These are phyloP conservation scores for Amphiprion clarkii DNA, from an alignment of 2,797 vertebrate genomes.

Conservation along the genomic window DNA sequence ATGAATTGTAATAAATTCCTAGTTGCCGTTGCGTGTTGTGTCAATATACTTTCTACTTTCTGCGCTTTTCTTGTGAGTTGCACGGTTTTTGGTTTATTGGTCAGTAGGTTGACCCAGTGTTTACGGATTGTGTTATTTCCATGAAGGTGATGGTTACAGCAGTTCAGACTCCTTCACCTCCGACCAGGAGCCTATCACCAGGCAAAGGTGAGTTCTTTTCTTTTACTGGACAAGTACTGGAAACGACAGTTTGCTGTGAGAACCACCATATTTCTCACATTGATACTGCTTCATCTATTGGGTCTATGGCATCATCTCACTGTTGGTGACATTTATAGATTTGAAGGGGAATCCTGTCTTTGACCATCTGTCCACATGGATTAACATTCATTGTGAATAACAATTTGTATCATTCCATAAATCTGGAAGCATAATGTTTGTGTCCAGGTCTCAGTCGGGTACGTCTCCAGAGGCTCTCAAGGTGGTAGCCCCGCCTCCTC, in stretches of 20 bases:
- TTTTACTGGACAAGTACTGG: neutral
- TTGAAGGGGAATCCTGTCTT: no score
- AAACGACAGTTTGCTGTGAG: no score
- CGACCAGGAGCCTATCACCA: constrained; percentile 94
- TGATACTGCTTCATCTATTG: no score
- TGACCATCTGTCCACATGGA: neutral
- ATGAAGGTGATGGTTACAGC: constrained; percentile 95
- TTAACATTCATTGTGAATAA: no score
- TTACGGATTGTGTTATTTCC: constrained; percentile 15
- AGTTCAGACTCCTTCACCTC: constrained; percentile 98
- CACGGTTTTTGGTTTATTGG: neutral
- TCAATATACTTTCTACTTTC: no score
- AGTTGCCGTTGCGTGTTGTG: no score
- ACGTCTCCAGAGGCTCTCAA: constrained; percentile 92
- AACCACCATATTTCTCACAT: no score
- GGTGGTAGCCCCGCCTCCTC: constrained; percentile 93
- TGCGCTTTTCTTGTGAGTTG: neutral
- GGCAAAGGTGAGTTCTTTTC: constrained; percentile 89
- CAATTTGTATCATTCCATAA: neutral
- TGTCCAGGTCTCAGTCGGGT: constrained; percentile 94
- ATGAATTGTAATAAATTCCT: no score
- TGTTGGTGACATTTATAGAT: no score
- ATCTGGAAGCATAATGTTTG: neutral
- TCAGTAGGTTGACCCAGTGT: neutral
- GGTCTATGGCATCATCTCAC: no score